Base-by-base conservation (phyloP, 1,140 invertebrate species). In the Camponotus pennsylvanicus region DNA sequence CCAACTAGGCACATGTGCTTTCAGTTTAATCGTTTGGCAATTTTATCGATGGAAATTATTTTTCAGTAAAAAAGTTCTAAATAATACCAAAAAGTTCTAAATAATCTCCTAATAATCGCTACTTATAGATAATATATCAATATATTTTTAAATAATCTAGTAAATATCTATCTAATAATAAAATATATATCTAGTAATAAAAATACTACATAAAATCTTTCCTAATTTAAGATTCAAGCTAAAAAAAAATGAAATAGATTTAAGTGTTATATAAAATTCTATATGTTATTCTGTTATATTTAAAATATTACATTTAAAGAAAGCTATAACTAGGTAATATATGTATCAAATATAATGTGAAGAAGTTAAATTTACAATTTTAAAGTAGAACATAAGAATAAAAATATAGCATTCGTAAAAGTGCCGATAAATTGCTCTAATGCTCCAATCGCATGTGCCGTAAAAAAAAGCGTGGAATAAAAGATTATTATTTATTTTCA, bases 1-100 rank as follows among this genome's bases (percentile, higher is more conserved):
- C 55, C 40, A 83, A 83, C 27, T 83, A 32, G 86, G 89, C 84
- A 83, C 15, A 27, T 49, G 37, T 70, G 71, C 77, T 86, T 76
- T 77, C 70, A 82, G 34, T 86, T 86, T 89, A 86, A 89, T 86
- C 84, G 61, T 40, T 11, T n/a, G 27, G 11, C 27, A 75, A n/a
- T 73, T 89, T 88, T 63, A 88, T 86, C 69, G 64, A 18, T 69
- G 37, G 27, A 73, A 71, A 80, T 57, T 21, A 52, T 42, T 59
- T 1, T 15, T 21, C 21, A n/a, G 52, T 71, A 42, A 45, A 70
- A 70, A 73, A 71, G 67, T 76, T 45, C 13, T 1, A 59, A 55
- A 70, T 88, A 88, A 85, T 78, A 45, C 32, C 49, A 85, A 34
- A 78, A 6, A 18, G 2, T 37, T 37, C 37, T 40, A 40, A 40